Conservation (phyloP, 1,140 invertebrate genomes). For the Leguminivora glycinivorella region DNA sequence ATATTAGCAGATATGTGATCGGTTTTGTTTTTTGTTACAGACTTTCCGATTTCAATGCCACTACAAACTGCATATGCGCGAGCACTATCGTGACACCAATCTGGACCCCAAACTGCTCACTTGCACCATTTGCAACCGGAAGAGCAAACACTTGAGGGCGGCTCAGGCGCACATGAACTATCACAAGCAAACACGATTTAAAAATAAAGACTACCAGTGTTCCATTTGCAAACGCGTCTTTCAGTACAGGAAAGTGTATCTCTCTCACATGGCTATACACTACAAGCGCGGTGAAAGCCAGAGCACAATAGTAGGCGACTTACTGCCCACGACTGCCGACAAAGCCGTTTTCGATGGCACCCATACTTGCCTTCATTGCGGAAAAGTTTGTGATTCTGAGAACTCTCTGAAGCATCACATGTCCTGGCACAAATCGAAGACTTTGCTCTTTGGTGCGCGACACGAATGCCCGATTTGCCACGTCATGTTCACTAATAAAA, state of each 20-base stretch:
- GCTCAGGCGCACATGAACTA: constrained; percentile 73
- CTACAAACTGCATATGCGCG: constrained; percentile 72
- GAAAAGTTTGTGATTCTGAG: constrained; percentile 69
- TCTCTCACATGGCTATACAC: constrained; percentile 71
- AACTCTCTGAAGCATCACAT: constrained; percentile 68
- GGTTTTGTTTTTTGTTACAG: constrained; percentile 49
- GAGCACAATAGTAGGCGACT: constrained; percentile 58
- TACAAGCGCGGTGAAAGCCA: constrained; percentile 63
- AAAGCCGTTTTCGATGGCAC: constrained; percentile 52
- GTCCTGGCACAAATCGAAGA: constrained; percentile 71
- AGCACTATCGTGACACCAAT: constrained; percentile 67
- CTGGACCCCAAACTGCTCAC: constrained; percentile 65
- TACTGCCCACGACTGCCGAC: constrained; percentile 41
- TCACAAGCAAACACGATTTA: constrained; percentile 72
- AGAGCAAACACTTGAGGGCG: constrained; percentile 71
- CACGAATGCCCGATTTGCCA: constrained; percentile 69
- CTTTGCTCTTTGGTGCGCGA: constrained; percentile 54
- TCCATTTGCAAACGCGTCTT: constrained; percentile 72
- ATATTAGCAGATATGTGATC: constrained; percentile 25
- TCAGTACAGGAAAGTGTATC: constrained; percentile 64
- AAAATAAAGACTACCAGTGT: constrained; percentile 71
- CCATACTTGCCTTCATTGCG: constrained; percentile 65
- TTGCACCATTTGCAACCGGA: constrained; percentile 67
- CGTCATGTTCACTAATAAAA: constrained; percentile 70
- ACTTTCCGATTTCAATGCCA: constrained; percentile 69